phyloP scores from a whole-genome alignment of 1,140 invertebrate species.

The Elysia chlorotica region DNA sequence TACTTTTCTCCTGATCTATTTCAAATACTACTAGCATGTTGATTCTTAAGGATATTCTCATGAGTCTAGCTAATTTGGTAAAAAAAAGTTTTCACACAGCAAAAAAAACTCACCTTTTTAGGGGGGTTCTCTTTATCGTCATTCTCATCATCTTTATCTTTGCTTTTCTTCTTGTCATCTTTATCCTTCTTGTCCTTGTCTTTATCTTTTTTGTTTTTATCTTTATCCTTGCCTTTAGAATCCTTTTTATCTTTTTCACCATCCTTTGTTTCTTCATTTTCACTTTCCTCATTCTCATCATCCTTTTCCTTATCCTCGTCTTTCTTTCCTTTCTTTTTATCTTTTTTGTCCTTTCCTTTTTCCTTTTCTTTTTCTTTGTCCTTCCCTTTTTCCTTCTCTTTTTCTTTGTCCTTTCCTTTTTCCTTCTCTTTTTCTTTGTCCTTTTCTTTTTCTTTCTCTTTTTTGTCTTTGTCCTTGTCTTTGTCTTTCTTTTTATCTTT shows the following conservation, averaged over 20 bases:
- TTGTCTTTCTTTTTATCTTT: neutral
- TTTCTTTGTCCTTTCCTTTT: neutral
- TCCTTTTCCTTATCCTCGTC: neutral
- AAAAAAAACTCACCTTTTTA: neutral
- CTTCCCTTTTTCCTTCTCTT: neutral
- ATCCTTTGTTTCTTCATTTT: slow-evolving; percentile 1
- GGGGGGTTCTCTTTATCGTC: neutral
- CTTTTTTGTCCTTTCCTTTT: neutral
- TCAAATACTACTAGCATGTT: neutral
- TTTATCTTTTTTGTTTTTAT: slow-evolving; percentile 1
- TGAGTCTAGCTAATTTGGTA: too few species aligned
- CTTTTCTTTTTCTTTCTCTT: slow-evolving; percentile 10
- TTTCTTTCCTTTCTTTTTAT: neutral
- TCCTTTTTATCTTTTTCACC: neutral
- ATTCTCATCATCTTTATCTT: slow-evolving; percentile 2
- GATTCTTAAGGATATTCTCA: too few species aligned
- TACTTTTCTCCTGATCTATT: neutral
- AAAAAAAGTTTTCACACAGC: neutral
- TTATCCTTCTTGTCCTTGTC: neutral
- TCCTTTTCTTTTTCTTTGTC: neutral
- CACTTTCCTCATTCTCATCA: neutral
- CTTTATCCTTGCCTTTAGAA: neutral
- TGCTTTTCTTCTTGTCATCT: neutral
- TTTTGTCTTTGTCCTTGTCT: neutral
- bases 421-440: neutral